Conservation (phyloP, 2,888 invertebrate species). For the Drosophila anomalata region DNA sequence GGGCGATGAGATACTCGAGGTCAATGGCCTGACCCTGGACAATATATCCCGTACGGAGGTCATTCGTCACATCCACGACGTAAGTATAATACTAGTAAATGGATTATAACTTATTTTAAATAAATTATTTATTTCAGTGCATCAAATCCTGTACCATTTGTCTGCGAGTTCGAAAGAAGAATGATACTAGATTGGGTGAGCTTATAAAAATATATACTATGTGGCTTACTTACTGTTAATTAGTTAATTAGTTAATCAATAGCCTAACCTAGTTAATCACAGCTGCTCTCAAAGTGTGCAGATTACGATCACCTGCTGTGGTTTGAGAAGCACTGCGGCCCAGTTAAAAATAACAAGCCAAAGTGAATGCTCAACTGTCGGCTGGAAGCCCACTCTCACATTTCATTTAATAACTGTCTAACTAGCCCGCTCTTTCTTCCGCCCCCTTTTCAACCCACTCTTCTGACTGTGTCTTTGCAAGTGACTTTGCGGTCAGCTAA, state of each 20-base stretch:
- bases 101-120: neutral
- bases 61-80: slow-evolving; percentile 97
- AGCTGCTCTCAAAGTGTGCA: too few species aligned
- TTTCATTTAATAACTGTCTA: slow-evolving; percentile 33
- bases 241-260: neutral
- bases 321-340: slow-evolving; percentile 12
- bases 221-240: neutral
- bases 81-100: slow-evolving; percentile 83
- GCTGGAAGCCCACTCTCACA: slow-evolving; percentile 13
- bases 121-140: slow-evolving; percentile 87
- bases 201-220: slow-evolving; percentile 57
- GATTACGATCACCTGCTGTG: slow-evolving; percentile 23
- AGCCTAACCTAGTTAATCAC: neutral
- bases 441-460: slow-evolving; percentile 1
- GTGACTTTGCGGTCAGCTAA: slow-evolving; percentile 14
- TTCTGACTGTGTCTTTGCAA: slow-evolving; percentile 2
- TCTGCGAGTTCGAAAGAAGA: slow-evolving; percentile 94
- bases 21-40: slow-evolving; percentile 96
- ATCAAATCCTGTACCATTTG: slow-evolving; percentile 98
- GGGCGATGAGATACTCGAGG: slow-evolving; percentile 98
- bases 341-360: slow-evolving; percentile 9
- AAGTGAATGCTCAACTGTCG: slow-evolving; percentile 16
- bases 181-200: slow-evolving; percentile 95
- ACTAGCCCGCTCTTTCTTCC: slow-evolving; percentile 21
- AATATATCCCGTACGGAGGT: slow-evolving; percentile 96